Percentiles rank a stretch among this genome's conserved stretches.
Conservation (phyloP, 2,888 invertebrate species). For the Ptilodon capucinus region DNA sequence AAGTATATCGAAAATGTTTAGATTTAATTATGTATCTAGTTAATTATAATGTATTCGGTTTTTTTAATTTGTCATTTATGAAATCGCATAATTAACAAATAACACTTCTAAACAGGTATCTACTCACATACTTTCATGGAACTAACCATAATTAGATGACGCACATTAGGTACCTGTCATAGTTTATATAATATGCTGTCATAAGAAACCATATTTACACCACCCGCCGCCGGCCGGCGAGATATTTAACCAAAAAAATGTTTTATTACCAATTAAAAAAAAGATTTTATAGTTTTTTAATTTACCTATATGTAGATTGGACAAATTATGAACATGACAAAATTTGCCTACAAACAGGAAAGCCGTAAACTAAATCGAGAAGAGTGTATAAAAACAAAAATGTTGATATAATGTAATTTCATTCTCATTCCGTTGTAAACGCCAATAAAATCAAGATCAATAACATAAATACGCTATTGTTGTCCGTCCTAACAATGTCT, state of each 20-base stretch:
- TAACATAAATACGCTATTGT: constrained; percentile 75
- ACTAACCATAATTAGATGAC: not conserved
- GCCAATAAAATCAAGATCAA: constrained; percentile 72
- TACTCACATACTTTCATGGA: too few relatives aligned
- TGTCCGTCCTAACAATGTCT: constrained; percentile 65
- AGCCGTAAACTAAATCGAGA: constrained; percentile 32
- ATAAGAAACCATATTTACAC: not conserved
- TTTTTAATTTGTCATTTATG: too few relatives aligned
- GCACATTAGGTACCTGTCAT: not conserved
- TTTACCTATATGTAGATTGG: constrained; percentile 33
- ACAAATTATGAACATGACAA: constrained; percentile 26
- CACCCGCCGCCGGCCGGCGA: constrained; percentile 23
- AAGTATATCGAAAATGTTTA: too few relatives aligned
- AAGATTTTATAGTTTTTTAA: constrained; percentile 34
- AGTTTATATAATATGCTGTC: not conserved
- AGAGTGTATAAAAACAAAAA: constrained; percentile 37
- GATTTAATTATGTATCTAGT: too few relatives aligned
- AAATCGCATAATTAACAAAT: too few relatives aligned
- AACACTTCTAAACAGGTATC: too few relatives aligned
- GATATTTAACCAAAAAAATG: constrained; percentile 9
- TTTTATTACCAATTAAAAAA: constrained; percentile 24
- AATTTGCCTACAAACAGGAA: constrained; percentile 23
- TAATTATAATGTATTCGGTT: too few relatives aligned
- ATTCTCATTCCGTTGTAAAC: constrained; percentile 37
- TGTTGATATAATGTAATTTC: constrained; percentile 18